Conservation (phyloP, 2,888 invertebrate species). For the Diarsia brunnea region DNA sequence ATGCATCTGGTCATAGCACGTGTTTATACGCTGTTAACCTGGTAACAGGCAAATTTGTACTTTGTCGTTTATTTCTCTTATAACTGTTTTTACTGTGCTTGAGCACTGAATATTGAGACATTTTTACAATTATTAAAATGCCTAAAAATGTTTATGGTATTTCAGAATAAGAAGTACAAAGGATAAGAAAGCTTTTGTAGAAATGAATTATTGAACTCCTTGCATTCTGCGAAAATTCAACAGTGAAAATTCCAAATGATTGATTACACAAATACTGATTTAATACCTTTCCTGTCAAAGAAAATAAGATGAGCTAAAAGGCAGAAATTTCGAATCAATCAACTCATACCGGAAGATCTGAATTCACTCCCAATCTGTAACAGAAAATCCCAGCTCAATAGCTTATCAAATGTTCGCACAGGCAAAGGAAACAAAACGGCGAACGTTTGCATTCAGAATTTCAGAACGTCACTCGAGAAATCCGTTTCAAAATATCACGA, state of each 20-base stretch:
- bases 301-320: slow-evolving; percentile 1
- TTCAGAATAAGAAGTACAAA: background rate
- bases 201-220: background rate
- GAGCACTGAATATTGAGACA: no score
- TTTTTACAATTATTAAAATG: background rate
- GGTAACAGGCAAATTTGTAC: background rate
- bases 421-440: slow-evolving; percentile 33
- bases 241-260: background rate
- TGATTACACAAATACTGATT: slow-evolving; percentile 17
- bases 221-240: background rate
- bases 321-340: slow-evolving; percentile 18
- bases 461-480: slow-evolving; percentile 57
- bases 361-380: background rate
- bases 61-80: background rate
- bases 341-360: background rate
- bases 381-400: slow-evolving; percentile 26
- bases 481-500: slow-evolving; percentile 73
- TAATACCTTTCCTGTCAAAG: slow-evolving; percentile 6
- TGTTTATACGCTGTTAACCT: no score
- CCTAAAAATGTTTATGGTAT: background rate
- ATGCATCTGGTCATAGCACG: no score
- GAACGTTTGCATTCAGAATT: slow-evolving; percentile 47
- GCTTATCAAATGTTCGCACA: slow-evolving; percentile 37
- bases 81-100: background rate
- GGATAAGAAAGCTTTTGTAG: background rate